Percentiles rank a stretch among this genome's conserved stretches.
phyloP scores from a whole-genome alignment of 2,113 vertebrate genomes.

The Bungarus multicinctus region DNA sequence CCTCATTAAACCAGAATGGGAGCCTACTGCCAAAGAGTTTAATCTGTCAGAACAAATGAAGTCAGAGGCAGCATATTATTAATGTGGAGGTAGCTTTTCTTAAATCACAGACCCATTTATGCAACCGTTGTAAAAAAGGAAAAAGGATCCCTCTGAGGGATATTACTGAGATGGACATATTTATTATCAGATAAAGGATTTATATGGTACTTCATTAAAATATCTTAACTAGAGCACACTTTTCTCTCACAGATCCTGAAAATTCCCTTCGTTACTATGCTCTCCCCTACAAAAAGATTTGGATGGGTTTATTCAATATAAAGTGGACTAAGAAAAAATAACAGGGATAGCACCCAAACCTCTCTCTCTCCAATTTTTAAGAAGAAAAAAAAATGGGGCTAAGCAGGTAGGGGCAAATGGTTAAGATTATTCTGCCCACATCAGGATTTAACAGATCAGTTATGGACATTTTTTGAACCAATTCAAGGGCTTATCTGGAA shows the following conservation, averaged over 20 bases:
- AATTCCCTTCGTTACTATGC: background rate
- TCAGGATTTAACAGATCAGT: background rate
- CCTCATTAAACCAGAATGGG: conserved; percentile 35
- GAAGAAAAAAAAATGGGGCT: background rate
- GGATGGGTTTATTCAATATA: background rate
- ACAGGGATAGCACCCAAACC: background rate
- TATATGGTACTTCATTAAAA: conserved; percentile 65
- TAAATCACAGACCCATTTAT: conserved; percentile 56
- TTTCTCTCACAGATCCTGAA: background rate
- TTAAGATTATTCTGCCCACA: background rate
- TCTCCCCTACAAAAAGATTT: background rate
- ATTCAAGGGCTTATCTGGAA: background rate
- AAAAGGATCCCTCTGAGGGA: conserved; percentile 45
- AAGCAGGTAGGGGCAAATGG: background rate
- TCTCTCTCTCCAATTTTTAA: background rate
- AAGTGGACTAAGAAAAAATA: background rate
- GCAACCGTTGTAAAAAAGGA: conserved; percentile 48
- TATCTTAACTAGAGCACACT: background rate
- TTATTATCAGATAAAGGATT: conserved; percentile 42
- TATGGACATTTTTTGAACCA: background rate
- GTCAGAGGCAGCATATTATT: conserved; percentile 33
- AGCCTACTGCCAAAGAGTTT: conserved; percentile 41
- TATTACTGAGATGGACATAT: conserved; percentile 53
- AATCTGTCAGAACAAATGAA: conserved; percentile 31
- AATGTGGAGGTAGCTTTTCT: conserved; percentile 47